A percentile compares a stretch with the other conserved stretches of the same genome.
Conservation (phyloP, 2,888 invertebrate species). For the Epinotia bilunana region DNA sequence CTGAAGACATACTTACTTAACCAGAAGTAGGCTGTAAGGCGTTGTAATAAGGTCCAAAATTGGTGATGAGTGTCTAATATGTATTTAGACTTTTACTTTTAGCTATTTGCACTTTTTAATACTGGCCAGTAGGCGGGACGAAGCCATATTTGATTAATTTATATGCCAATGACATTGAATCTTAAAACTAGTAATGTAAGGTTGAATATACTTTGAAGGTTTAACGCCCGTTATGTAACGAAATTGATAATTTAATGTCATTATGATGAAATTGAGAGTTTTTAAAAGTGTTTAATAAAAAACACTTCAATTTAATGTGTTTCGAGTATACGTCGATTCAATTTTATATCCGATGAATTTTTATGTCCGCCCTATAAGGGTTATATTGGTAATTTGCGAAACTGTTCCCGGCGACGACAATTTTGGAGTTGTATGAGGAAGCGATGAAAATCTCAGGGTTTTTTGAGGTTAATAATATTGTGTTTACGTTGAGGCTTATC, state of each 20-base stretch:
- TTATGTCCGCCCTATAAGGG: slow-evolving; percentile 59
- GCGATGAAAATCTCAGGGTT: slow-evolving; percentile 23
- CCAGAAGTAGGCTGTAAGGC: not conserved
- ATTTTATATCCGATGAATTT: slow-evolving; percentile 64
- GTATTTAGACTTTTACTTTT: slow-evolving; percentile 75
- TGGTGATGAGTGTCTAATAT: not conserved
- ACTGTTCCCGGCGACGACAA: slow-evolving; percentile 52
- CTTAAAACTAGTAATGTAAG: not conserved
- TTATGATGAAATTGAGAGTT: slow-evolving; percentile 48
- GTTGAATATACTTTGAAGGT: slow-evolving; percentile 5
- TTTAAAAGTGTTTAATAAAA: slow-evolving; percentile 40
- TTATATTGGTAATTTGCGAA: slow-evolving; percentile 56
- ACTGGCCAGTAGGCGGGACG: slow-evolving; percentile 33
- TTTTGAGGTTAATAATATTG: not conserved
- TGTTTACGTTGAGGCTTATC: not conserved
- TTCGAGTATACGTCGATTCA: slow-evolving; percentile 55
- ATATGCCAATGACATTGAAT: slow-evolving; percentile 7
- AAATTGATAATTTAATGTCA: slow-evolving; percentile 33
- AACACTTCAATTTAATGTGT: slow-evolving; percentile 45
- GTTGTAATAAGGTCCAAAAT: slow-evolving; percentile 6
- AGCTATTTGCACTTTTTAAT: slow-evolving; percentile 46
- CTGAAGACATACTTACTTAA: not conserved
- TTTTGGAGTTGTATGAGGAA: slow-evolving; percentile 49
- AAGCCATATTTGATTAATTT: slow-evolving; percentile 3
- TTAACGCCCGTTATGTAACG: slow-evolving; percentile 33